These are phyloP conservation scores for Drosophila affinis DNA, from an alignment of 2,888 invertebrate genomes.

Conservation along the genomic window DNA sequence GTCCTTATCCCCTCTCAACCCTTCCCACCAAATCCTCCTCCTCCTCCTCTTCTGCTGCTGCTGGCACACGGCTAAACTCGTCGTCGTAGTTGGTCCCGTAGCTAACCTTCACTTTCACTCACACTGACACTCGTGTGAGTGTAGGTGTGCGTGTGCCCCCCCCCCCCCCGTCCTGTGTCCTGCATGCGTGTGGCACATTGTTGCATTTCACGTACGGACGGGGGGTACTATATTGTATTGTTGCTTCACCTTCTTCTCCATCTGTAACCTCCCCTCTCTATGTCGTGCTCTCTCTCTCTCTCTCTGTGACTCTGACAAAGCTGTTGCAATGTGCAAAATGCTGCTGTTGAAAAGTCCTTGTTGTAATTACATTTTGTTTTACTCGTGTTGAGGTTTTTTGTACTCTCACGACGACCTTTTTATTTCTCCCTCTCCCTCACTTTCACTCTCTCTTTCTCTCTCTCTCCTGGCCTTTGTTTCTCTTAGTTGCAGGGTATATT, in stretches of 20 bases:
- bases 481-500: conserved; percentile 1
- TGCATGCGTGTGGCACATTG: conserved; percentile 56
- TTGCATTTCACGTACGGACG: conserved; percentile 57
- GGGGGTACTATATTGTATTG: conserved; percentile 49
- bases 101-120: conserved; percentile 75
- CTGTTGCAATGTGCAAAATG: conserved; percentile 50
- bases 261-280: background rate
- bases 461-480: conserved; percentile 7
- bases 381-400: conserved; percentile 72
- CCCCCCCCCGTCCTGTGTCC: conserved; percentile 17
- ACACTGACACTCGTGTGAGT: conserved; percentile 47
- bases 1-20: conserved; percentile 41
- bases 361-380: conserved; percentile 78
- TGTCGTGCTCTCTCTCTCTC: background rate
- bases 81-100: conserved; percentile 10
- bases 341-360: conserved; percentile 65
- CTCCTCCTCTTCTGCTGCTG: conserved; percentile 16
- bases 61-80: conserved; percentile 28
- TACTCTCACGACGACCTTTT: conserved; percentile 54
- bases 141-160: conserved; percentile 15
- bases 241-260: conserved; percentile 31
- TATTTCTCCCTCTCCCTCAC: conserved; percentile 6
- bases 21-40: conserved; percentile 15
- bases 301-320: conserved; percentile 25
- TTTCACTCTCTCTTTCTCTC: background rate